Percentiles rank a stretch among this genome's conserved stretches.
Evolutionary conservation across 2,888 invertebrate species (phyloP).

Genomic region (Coleophora flavipennella): DNA sequence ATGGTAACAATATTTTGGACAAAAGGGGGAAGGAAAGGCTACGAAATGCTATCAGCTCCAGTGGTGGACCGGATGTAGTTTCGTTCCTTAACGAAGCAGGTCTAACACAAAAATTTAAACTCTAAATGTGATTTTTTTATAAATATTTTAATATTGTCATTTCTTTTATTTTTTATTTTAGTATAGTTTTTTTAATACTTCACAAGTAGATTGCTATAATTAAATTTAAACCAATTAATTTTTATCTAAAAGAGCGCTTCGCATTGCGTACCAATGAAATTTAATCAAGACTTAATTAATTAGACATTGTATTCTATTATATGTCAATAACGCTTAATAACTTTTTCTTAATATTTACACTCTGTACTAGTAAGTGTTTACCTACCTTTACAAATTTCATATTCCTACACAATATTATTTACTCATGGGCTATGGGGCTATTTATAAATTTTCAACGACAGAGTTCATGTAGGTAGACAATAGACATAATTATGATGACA

Average conservation of each 20-base stretch:
- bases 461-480: too few relatives aligned
- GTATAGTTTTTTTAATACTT: slow-evolving; percentile 49
- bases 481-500: too few relatives aligned
- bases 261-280: slow-evolving; percentile 30
- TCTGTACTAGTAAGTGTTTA: slow-evolving; percentile 40
- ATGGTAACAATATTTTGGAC: too few relatives aligned
- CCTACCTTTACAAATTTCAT: slow-evolving; percentile 35
- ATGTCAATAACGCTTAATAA: slow-evolving; percentile 26
- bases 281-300: slow-evolving; percentile 25
- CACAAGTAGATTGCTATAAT: slow-evolving; percentile 52
- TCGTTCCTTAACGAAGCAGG: slow-evolving; percentile 40
- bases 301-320: slow-evolving; percentile 26
- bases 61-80: slow-evolving; percentile 39
- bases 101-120: slow-evolving; percentile 56
- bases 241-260: slow-evolving; percentile 22
- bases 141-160: slow-evolving; percentile 69
- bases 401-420: slow-evolving; percentile 17
- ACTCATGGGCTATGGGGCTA: too few relatives aligned
- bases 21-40: too few relatives aligned
- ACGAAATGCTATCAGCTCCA: too few relatives aligned
- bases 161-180: slow-evolving; percentile 43
- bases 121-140: slow-evolving; percentile 56
- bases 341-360: slow-evolving; percentile 29
- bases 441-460: too few relatives aligned
- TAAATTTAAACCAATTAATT: slow-evolving; percentile 39